Evolutionary conservation across 2,888 invertebrate species (phyloP).

Genomic region (Sphaerophoria rueppellii): DNA sequence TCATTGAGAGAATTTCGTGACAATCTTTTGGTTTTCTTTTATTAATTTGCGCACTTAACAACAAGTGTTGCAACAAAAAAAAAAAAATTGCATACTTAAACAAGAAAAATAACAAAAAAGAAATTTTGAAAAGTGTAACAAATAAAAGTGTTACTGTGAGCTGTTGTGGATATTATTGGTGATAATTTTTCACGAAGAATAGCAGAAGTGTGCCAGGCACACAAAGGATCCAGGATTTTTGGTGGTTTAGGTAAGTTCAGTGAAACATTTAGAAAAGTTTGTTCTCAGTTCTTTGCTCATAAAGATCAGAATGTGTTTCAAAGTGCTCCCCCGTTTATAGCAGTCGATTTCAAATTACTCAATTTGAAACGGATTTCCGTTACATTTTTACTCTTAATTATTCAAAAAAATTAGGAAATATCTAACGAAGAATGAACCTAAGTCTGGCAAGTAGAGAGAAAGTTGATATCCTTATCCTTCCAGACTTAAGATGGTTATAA

Average conservation of each 20-base stretch:
- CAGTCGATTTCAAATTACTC: too few relatives aligned
- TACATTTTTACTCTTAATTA: too few relatives aligned
- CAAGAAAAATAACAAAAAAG: background rate
- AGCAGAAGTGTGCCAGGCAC: slow-evolving; percentile 46
- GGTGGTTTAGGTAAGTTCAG: slow-evolving; percentile 62
- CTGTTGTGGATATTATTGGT: slow-evolving; percentile 53
- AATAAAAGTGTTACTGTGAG: slow-evolving; percentile 38
- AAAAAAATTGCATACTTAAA: slow-evolving; percentile 1
- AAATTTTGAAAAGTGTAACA: background rate
- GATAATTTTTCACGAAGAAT: slow-evolving; percentile 40
- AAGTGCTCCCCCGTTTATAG: background rate
- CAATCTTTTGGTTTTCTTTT: slow-evolving; percentile 40
- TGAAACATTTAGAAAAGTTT: background rate
- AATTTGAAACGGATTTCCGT: too few relatives aligned
- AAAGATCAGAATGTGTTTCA: background rate
- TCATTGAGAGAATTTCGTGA: slow-evolving; percentile 41
- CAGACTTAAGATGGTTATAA: too few relatives aligned
- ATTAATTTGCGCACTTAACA: slow-evolving; percentile 51
- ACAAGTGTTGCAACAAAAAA: slow-evolving; percentile 53
- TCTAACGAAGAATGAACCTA: too few relatives aligned
- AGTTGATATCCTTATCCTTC: too few relatives aligned
- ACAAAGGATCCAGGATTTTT: slow-evolving; percentile 60
- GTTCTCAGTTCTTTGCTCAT: background rate
- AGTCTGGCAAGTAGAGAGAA: too few relatives aligned
- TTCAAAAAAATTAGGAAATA: too few relatives aligned